Base-by-base conservation (phyloP, 2,888 invertebrate species). In the Archaeoteleia sp. region DNA sequence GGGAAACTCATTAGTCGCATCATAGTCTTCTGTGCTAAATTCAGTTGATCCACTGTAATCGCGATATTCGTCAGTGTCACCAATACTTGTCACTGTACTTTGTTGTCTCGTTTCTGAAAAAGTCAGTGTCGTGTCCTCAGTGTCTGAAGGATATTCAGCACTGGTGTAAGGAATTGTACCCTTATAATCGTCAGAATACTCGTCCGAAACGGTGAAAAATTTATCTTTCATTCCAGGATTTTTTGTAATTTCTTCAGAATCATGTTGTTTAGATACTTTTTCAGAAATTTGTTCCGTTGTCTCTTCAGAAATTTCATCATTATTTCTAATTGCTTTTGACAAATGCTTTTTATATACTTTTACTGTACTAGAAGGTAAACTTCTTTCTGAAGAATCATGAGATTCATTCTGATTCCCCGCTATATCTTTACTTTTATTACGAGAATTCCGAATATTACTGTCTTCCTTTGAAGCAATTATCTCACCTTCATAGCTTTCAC, bases 141-240 rank as follows among this genome's bases (percentile, higher is more conserved):
- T n/a, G n/a, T n/a, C n/a, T n/a, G n/a, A n/a, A n/a, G n/a, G n/a
- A n/a, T n/a, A n/a, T n/a, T n/a, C n/a, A n/a, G n/a, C n/a, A n/a
- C n/a, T n/a, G n/a, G n/a, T n/a, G n/a, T n/a, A n/a, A n/a, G n/a
- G n/a, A n/a, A n/a, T n/a, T n/a, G 20, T 46, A 20, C 27, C 58
- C 12, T 48, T 37, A 7, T 55, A 39, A 9, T 54, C 27, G 1
- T 34, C 10, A 1, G 4, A 23, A 9, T 17, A 37, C 23, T 66
- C 58, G 1, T n/a, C 13, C 1, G 66, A 66, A 14, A 49, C 30
- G 1, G 17, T 32, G 3, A 67, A 61, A 5, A 43, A 1, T 27
- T 61, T 67, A n/a, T 67, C 23, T 15, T 67, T 34, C 1, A 67
- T 51, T 6, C 55, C 61, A 7, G 35, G 3, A 15, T 4, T 42